A percentile compares a stretch with the other conserved stretches of the same genome.
Evolutionary conservation across 1,140 invertebrate genomes (phyloP).

Genomic region (Doryteuthis pealeii): DNA sequence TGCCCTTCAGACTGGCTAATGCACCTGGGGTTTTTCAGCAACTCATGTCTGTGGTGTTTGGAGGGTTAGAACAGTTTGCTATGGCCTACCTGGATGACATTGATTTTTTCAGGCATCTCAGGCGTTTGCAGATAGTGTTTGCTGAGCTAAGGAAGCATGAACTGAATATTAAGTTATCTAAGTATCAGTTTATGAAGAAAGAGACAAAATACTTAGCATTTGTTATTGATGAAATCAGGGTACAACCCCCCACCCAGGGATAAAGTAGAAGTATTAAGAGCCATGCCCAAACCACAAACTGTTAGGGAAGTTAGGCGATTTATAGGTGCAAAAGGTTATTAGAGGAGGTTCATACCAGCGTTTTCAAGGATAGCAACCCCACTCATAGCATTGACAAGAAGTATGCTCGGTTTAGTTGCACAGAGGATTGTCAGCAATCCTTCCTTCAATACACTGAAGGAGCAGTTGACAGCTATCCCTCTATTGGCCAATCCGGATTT

Average conservation of each 20-base stretch:
- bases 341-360: no score
- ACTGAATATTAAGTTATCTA: neutral
- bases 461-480: neutral
- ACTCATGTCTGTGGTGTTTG: conserved; percentile 7
- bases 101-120: no score
- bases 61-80: neutral
- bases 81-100: neutral
- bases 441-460: conserved; percentile 15
- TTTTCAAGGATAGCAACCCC: no score
- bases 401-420: conserved; percentile 13
- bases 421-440: conserved; percentile 2
- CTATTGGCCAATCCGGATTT: conserved; percentile 3
- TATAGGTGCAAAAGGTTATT: no score
- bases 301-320: no score
- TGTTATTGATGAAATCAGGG: no score
- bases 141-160: neutral
- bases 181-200: neutral
- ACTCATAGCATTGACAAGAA: neutral
- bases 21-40: neutral
- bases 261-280: no score
- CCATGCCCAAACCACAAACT: no score
- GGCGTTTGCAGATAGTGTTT: neutral
- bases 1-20: conserved; percentile 6
- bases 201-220: no score
- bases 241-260: no score